phyloP scores from a whole-genome alignment of 2,888 invertebrate genomes.

The Crocallis elinguaria region DNA sequence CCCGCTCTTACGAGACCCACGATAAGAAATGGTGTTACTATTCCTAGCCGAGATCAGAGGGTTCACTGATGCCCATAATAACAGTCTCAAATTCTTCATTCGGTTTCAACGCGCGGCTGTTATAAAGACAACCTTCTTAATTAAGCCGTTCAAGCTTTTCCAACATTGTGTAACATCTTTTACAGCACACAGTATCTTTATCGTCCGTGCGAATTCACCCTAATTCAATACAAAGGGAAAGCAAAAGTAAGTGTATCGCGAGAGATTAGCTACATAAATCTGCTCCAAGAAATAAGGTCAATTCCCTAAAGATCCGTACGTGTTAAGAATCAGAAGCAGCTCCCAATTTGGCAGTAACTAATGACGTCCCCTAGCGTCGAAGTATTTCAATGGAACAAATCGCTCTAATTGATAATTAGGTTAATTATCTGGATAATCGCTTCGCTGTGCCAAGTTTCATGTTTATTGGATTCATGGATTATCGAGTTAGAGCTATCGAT shows the following conservation, averaged over 20 bases:
- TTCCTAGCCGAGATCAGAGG: no score
- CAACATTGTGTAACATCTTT: neutral
- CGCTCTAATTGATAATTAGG: constrained; percentile 26
- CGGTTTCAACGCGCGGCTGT: no score
- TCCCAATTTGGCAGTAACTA: constrained; percentile 23
- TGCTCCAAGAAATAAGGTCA: constrained; percentile 29
- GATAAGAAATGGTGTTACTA: no score
- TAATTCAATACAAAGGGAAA: constrained; percentile 11
- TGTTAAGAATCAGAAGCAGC: constrained; percentile 25
- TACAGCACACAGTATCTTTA: neutral
- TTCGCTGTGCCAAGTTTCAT: constrained; percentile 18
- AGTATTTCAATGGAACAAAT: constrained; percentile 26
- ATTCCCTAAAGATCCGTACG: constrained; percentile 27
- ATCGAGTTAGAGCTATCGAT: constrained; percentile 8
- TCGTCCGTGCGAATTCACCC: neutral
- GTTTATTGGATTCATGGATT: constrained; percentile 18
- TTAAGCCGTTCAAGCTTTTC: no score
- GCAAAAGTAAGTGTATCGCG: constrained; percentile 11
- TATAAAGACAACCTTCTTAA: no score
- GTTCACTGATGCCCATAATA: no score
- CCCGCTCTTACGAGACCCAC: no score
- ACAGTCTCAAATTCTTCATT: no score
- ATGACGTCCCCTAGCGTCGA: constrained; percentile 18
- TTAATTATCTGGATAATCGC: constrained; percentile 26
- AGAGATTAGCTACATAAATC: constrained; percentile 33